phyloP scores from a whole-genome alignment of 2,797 vertebrate species.

The Peromyscus melanophrys region DNA sequence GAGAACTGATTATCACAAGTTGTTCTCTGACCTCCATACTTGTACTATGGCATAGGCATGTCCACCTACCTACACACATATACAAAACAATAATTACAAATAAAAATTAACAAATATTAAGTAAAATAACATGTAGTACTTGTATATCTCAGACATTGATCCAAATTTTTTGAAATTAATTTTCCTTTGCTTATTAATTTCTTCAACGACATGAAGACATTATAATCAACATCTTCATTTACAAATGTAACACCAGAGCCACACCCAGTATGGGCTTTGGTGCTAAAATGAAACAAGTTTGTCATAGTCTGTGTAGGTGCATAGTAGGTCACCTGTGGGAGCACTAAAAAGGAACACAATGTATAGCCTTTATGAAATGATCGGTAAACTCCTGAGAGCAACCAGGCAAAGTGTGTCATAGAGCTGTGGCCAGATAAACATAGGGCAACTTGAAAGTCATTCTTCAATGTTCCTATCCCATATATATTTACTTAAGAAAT shows the following conservation, averaged over 20 bases:
- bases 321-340: not conserved
- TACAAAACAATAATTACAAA: not conserved
- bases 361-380: not conserved
- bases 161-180: not conserved
- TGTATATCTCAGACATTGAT: not conserved
- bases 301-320: not conserved
- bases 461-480: not conserved
- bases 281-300: not conserved
- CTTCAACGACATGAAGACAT: not conserved
- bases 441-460: not conserved
- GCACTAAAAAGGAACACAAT: not conserved
- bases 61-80: too few relatives aligned
- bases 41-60: not conserved
- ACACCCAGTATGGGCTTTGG: not conserved
- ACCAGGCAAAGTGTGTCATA: not conserved
- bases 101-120: not conserved
- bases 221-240: conserved; percentile 22
- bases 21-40: not conserved
- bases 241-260: not conserved
- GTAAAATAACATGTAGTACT: not conserved
- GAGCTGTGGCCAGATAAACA: not conserved
- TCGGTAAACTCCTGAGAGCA: not conserved
- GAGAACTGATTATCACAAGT: not conserved
- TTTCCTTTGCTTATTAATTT: not conserved
- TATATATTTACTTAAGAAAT: not conserved